A percentile compares a stretch with the other conserved stretches of the same genome.
These are phyloP conservation scores for Crax fasciolata DNA, from an alignment of 2,797 vertebrate species.

Conservation along the genomic window DNA sequence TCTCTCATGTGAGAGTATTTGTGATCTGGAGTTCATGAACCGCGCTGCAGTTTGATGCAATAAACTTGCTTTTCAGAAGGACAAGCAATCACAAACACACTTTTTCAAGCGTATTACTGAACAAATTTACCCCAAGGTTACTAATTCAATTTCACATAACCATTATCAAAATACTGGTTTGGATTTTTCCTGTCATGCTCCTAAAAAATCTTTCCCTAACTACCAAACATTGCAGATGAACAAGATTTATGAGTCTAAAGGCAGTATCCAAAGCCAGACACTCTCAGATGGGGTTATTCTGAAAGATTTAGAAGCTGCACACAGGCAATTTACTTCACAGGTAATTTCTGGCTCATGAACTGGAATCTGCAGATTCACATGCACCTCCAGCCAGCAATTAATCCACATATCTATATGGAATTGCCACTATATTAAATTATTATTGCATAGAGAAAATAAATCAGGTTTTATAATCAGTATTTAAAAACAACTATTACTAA, in stretches of 20 bases:
- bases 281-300: background rate
- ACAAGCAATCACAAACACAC: background rate
- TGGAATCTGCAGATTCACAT: background rate
- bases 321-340: background rate
- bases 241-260: background rate
- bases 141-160: background rate
- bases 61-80: background rate
- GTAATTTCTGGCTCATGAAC: background rate
- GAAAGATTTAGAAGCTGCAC: background rate
- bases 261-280: background rate
- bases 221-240: background rate
- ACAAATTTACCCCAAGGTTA: background rate
- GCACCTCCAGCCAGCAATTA: background rate
- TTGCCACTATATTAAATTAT: background rate
- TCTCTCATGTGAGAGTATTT: background rate
- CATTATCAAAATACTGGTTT: background rate
- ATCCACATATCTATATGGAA: background rate
- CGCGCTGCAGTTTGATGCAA: background rate
- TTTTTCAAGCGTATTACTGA: background rate
- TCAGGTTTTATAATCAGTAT: background rate
- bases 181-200: background rate
- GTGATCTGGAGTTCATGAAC: background rate
- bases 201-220: background rate
- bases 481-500: background rate
- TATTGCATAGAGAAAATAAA: background rate